A percentile compares a stretch with the other conserved stretches of the same genome.
Evolutionary conservation across 2,113 vertebrate species (phyloP).

Genomic region (Chlamydotis undulata): DNA sequence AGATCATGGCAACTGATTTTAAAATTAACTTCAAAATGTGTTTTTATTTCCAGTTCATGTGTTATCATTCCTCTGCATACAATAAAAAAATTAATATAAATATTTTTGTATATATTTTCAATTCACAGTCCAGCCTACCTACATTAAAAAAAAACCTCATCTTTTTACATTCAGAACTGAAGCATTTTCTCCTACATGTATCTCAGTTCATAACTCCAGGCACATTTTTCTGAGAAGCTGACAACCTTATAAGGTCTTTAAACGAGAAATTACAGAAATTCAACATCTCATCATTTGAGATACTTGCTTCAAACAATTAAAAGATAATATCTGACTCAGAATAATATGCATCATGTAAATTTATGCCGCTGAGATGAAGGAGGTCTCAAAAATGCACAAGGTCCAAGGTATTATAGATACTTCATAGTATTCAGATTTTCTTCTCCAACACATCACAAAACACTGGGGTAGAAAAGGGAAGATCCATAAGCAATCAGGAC

Average conservation of each 20-base stretch:
- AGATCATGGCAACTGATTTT: not conserved
- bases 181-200: not conserved
- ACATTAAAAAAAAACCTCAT: not conserved
- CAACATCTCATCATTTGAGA: not conserved
- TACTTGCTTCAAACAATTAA: not conserved
- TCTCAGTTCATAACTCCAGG: not conserved
- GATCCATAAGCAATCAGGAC: not conserved
- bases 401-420: not conserved
- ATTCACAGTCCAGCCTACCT: not conserved
- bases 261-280: not conserved
- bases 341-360: not conserved
- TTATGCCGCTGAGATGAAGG: not conserved
- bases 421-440: not conserved
- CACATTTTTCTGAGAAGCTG: not conserved
- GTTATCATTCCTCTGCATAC: not conserved
- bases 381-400: not conserved
- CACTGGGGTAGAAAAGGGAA: not conserved
- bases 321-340: not conserved
- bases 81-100: not conserved
- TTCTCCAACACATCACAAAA: not conserved
- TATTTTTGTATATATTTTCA: not conserved
- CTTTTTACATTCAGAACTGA: not conserved
- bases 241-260: not conserved
- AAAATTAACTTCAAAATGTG: not conserved
- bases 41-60: not conserved